These are phyloP conservation scores for Anarsia innoxiella DNA, from an alignment of 2,888 invertebrate genomes.

Conservation along the genomic window DNA sequence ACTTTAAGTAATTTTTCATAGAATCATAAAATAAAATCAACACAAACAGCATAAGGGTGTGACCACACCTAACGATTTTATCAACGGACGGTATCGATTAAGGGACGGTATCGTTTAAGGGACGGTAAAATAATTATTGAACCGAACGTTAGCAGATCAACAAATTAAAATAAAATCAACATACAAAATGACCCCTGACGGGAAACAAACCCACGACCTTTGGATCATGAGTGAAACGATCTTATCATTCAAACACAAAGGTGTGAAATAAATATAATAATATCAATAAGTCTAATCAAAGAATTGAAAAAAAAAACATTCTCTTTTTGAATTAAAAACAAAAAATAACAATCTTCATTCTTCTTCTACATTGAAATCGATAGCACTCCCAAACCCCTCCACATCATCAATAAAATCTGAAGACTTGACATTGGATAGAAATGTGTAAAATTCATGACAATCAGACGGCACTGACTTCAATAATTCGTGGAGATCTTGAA, in stretches of 20 bases:
- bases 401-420: neutral
- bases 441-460: neutral
- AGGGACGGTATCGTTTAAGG: no score
- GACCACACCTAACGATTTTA: neutral
- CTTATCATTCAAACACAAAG: neutral
- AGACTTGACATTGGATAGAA: neutral
- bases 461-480: neutral
- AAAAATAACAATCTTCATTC: no score
- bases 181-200: neutral
- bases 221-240: neutral
- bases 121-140: no score
- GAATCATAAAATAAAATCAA: neutral
- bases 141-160: no score
- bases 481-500: neutral
- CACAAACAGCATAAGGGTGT: neutral
- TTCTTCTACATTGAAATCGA: neutral
- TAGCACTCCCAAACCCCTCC: neutral
- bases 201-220: neutral
- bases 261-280: neutral
- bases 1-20: neutral
- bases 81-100: no score
- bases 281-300: neutral
- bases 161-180: no score
- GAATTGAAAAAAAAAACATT: no score
- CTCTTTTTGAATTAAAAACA: no score